Conservation (phyloP, 2,797 vertebrate species). For the Rhinella marina region DNA sequence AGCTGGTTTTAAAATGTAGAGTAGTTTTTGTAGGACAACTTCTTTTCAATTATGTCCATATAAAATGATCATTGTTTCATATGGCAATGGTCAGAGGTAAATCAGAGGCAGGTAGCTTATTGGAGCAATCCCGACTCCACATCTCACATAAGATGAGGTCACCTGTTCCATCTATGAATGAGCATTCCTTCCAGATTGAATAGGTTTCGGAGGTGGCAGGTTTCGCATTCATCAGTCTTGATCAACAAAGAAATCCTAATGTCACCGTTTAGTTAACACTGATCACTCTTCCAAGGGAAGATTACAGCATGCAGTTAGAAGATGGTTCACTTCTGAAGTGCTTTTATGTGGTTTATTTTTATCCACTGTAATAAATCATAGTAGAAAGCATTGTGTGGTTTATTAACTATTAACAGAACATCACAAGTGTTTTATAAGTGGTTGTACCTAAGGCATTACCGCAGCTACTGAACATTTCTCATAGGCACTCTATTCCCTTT, state of each 20-base stretch:
- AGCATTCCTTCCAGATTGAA: constrained; percentile 19
- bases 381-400: constrained; percentile 37
- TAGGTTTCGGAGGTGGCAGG: not conserved
- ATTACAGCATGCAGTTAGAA: constrained; percentile 42
- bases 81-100: not conserved
- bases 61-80: not conserved
- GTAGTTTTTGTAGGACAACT: too few relatives aligned
- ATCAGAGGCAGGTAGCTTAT: not conserved
- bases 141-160: constrained; percentile 19
- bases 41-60: not conserved
- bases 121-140: not conserved
- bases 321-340: constrained; percentile 38
- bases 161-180: constrained; percentile 20
- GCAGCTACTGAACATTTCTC: not conserved
- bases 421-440: constrained; percentile 26
- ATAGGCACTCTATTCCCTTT: not conserved
- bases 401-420: constrained; percentile 59
- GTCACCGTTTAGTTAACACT: constrained; percentile 29
- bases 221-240: constrained; percentile 24
- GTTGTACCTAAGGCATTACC: not conserved
- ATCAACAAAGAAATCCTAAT: constrained; percentile 35
- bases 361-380: constrained; percentile 43
- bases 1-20: too few relatives aligned
- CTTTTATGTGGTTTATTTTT: constrained; percentile 59
- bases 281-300: constrained; percentile 50